phyloP scores from a whole-genome alignment of 2,888 invertebrate species.

The Panzeria rudis region DNA sequence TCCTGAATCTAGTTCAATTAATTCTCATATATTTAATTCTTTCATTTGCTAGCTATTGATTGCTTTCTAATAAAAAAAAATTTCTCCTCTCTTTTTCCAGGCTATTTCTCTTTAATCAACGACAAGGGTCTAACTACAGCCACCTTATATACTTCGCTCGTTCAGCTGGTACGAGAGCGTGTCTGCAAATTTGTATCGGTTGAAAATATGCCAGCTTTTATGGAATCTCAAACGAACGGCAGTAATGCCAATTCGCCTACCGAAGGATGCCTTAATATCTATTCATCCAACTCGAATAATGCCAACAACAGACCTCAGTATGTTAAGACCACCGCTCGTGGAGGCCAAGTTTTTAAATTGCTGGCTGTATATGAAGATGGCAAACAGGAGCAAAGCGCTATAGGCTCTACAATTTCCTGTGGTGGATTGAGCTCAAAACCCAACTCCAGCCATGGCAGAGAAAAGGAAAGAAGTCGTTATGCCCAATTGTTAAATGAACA shows the following conservation, averaged over 20 bases:
- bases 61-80: no score
- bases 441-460: slow-evolving; percentile 78
- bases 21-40: no score
- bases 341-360: slow-evolving; percentile 89
- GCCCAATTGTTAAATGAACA: slow-evolving; percentile 90
- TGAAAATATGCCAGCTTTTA: slow-evolving; percentile 83
- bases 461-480: slow-evolving; percentile 86
- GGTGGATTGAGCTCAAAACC: slow-evolving; percentile 71
- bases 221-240: slow-evolving; percentile 80
- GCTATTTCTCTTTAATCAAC: slow-evolving; percentile 88
- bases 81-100: slow-evolving; percentile 82
- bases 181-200: slow-evolving; percentile 85
- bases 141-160: slow-evolving; percentile 87
- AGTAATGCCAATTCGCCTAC: slow-evolving; percentile 77
- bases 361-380: slow-evolving; percentile 91
- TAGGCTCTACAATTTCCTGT: slow-evolving; percentile 65
- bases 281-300: slow-evolving; percentile 68
- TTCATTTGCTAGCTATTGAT: no score
- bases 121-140: slow-evolving; percentile 88
- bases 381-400: slow-evolving; percentile 79
- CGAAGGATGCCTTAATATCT: slow-evolving; percentile 78
- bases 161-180: slow-evolving; percentile 88
- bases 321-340: slow-evolving; percentile 88
- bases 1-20: no score
- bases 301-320: slow-evolving; percentile 84